Percentiles rank a stretch among this genome's conserved stretches.
Evolutionary conservation across 1,140 invertebrate genomes (phyloP).

Genomic region (Mya arenaria): DNA sequence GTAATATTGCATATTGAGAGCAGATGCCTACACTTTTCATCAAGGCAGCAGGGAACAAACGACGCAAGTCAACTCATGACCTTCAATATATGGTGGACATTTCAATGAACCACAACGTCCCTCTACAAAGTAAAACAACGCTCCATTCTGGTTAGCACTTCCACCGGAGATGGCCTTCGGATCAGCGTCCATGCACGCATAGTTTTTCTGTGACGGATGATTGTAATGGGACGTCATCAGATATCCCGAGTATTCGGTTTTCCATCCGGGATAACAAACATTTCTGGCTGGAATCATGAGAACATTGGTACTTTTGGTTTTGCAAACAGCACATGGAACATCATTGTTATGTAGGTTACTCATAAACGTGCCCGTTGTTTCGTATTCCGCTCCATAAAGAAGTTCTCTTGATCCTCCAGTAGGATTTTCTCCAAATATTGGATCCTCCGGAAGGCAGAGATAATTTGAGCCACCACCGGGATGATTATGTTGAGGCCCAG

Average conservation of each 20-base stretch:
- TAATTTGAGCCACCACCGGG: neutral
- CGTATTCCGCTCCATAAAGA: neutral
- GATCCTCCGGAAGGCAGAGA: neutral
- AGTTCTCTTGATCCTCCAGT: too few relatives aligned
- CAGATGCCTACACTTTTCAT: too few relatives aligned
- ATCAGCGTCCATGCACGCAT: conserved; percentile 11
- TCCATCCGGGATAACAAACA: too few relatives aligned
- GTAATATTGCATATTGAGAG: too few relatives aligned
- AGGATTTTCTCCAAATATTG: neutral
- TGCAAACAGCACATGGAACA: neutral
- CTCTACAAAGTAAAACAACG: conserved; percentile 6
- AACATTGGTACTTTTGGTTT: neutral
- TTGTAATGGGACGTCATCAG: too few relatives aligned
- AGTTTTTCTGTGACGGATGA: neutral
- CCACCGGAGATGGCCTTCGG: neutral
- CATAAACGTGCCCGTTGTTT: neutral
- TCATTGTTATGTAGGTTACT: neutral
- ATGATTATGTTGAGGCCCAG: neutral
- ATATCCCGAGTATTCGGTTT: too few relatives aligned
- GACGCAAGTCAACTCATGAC: neutral
- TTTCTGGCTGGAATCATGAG: too few relatives aligned
- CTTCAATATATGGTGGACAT: conserved; percentile 10
- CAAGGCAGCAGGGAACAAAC: too few relatives aligned
- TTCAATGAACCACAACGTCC: conserved; percentile 26
- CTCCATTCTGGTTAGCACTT: neutral